phyloP scores from a whole-genome alignment of 2,113 vertebrate species.

The Poeciliopsis retropinna region DNA sequence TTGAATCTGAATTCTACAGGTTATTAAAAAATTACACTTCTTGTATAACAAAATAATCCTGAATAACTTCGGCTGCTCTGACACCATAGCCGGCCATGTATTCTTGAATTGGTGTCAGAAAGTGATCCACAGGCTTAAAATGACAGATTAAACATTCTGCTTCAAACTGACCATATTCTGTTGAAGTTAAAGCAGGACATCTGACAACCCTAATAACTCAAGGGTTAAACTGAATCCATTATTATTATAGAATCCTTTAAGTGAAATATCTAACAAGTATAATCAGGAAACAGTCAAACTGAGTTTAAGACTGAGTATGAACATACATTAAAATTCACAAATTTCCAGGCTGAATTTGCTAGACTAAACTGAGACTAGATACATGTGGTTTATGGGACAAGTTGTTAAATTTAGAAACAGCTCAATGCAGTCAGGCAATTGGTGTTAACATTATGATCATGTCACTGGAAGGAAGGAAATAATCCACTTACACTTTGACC shows the following conservation, averaged over 20 bases:
- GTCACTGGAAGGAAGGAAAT: not conserved
- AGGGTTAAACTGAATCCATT: not conserved
- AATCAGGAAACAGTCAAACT: not conserved
- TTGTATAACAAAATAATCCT: not conserved
- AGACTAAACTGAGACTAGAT: not conserved
- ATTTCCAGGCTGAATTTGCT: not conserved
- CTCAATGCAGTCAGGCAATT: not conserved
- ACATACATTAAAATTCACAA: not conserved
- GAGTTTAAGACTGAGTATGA: not conserved
- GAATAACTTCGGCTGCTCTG: too few species aligned
- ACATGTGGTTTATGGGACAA: not conserved
- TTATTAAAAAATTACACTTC: not conserved
- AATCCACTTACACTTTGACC: conserved; percentile 89
- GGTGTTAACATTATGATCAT: not conserved
- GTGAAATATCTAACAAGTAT: not conserved
- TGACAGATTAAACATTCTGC: not conserved
- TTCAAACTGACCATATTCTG: not conserved
- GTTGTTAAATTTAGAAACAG: not conserved
- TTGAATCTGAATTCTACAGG: not conserved
- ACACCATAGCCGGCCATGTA: too few species aligned
- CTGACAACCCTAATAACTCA: not conserved
- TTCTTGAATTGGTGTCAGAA: too few species aligned
- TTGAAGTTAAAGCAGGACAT: too few species aligned
- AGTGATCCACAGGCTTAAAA: not conserved
- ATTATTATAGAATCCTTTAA: not conserved